Base-by-base conservation (phyloP, 2,113 vertebrate genomes). In the Leptobrachium ailaonicum region DNA sequence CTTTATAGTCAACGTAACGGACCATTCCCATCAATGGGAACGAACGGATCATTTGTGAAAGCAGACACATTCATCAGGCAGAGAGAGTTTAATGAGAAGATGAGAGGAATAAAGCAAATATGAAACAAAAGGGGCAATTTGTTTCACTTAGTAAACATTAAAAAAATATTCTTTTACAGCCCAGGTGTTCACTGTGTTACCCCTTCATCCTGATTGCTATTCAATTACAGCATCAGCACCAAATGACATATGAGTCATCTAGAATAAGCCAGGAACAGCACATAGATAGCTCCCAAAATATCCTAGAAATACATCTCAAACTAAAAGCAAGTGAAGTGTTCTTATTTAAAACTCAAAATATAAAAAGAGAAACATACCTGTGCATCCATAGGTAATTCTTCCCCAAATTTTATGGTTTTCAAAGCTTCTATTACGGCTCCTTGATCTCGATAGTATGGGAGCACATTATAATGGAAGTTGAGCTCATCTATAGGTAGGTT, bases 401-500 rank as follows among this genome's bases (percentile, higher is more conserved):
- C 69, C 54, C 87, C 92, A 76, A 83, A 83, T 7, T 88, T 73
- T 13, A 93, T 83, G 2, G 54, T 79, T 84, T 84, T 89, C 20
- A 91, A 78, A 41, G 90, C 91, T 84, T 96, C 93, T 9, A 71
- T 83, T 47, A 94, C 89, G 0, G 77, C 63, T 0, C 64, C 79
- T 89, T 95, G 93, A 79, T 96, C 93, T 66, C 93, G 88, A 80
- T 94, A 97, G 3, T 2, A 6, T 0, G 94, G 89, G 64, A 94
- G 43, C 68, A 95, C 0, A 40, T 88, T 94, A 80, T 93, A 96
- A 68, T 86, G 86, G 79, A 97, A 96, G 82, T 76, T 93, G 67
- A 96, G 92, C 84, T 96, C 95, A 2, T 96, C 95, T 3, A 95
- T 95, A 60, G 95, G 94, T 80, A 96, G 83, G 83, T 92, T 96